phyloP scores from a whole-genome alignment of 2,113 vertebrate species.

The Antigone vipio region DNA sequence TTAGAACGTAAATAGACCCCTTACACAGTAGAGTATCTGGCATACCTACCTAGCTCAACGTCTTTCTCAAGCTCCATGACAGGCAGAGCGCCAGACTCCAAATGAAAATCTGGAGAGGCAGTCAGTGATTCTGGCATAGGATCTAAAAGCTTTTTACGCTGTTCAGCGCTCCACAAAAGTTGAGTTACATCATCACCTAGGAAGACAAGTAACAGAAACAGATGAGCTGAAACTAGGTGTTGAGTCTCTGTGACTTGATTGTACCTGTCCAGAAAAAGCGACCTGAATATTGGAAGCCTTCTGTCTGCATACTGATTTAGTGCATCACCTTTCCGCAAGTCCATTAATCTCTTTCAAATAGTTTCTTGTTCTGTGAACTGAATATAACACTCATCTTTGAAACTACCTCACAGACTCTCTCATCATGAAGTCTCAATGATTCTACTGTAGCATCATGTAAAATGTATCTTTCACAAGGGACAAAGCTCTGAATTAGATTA shows the following conservation, averaged over 20 bases:
- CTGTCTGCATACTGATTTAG: neutral
- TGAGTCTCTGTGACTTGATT: neutral
- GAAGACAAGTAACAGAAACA: neutral
- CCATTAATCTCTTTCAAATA: neutral
- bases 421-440: neutral
- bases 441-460: neutral
- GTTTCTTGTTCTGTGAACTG: neutral
- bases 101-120: slow-evolving; percentile 52
- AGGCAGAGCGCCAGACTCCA: slow-evolving; percentile 71
- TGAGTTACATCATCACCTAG: slow-evolving; percentile 16
- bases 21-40: neutral
- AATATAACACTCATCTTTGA: neutral
- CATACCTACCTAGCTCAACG: slow-evolving; percentile 65
- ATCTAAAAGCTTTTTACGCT: slow-evolving; percentile 67
- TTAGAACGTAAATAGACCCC: neutral
- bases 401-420: neutral
- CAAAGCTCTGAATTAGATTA: neutral
- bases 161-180: slow-evolving; percentile 58
- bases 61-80: slow-evolving; percentile 58
- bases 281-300: neutral
- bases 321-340: neutral
- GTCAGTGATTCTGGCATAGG: slow-evolving; percentile 52
- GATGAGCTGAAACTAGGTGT: neutral
- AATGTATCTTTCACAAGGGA: neutral
- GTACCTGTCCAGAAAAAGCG: neutral